phyloP scores from a whole-genome alignment of 2,888 invertebrate genomes.

The Sarcophaga rosellei region DNA sequence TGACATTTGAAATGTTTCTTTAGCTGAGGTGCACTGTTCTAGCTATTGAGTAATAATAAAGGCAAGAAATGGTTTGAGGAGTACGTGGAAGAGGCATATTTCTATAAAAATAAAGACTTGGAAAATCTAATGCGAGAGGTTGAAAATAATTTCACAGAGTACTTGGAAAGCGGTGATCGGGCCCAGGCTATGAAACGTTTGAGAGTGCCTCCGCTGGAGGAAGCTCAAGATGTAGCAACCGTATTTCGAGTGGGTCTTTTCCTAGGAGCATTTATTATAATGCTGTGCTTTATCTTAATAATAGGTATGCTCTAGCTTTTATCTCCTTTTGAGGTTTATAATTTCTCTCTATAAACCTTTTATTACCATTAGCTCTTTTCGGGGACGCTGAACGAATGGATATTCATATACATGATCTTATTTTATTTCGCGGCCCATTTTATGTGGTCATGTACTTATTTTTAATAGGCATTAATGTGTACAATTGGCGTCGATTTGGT shows the following conservation, averaged over 20 bases:
- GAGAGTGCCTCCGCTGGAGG: constrained; percentile 96
- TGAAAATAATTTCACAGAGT: constrained; percentile 91
- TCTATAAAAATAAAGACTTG: constrained; percentile 96
- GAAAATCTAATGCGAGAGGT: constrained; percentile 89
- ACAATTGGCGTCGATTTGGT: constrained; percentile 96
- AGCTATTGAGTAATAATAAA: constrained; percentile 89
- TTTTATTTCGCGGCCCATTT: constrained; percentile 95
- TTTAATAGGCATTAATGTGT: constrained; percentile 95
- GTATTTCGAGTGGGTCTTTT: constrained; percentile 97
- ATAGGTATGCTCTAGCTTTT: constrained; percentile 15
- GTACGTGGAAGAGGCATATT: constrained; percentile 91
- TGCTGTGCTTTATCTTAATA: constrained; percentile 81
- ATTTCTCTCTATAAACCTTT: too few relatives aligned
- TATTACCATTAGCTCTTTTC: background rate
- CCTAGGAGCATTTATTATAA: constrained; percentile 93
- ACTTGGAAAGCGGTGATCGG: constrained; percentile 93
- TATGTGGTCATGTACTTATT: constrained; percentile 94
- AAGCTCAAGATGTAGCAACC: constrained; percentile 94
- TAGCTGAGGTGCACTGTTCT: constrained; percentile 36
- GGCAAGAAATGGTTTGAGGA: constrained; percentile 96
- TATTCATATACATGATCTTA: constrained; percentile 81
- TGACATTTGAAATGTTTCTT: too few relatives aligned
- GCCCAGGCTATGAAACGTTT: constrained; percentile 98
- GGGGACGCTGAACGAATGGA: background rate
- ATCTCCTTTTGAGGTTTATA: background rate